phyloP scores from a whole-genome alignment of 2,113 vertebrate genomes.

The Ceyx cyanopectus region DNA sequence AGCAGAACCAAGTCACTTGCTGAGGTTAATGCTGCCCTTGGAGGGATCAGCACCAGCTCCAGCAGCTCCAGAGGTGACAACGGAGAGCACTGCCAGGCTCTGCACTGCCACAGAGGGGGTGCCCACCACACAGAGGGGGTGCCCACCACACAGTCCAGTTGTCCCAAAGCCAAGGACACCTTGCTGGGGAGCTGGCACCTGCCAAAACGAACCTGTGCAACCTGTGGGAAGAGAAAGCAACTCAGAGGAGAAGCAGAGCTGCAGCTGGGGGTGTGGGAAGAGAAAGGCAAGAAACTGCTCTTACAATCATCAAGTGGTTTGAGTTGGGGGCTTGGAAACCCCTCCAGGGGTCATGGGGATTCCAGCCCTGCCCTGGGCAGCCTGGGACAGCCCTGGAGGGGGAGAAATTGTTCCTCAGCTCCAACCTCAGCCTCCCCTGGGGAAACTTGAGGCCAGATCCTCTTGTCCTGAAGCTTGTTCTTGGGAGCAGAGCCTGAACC shows the following conservation, averaged over 20 bases:
- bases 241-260: fast-evolving
- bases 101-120: fast-evolving
- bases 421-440: neutral
- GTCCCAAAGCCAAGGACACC: neutral
- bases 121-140: too few relatives aligned
- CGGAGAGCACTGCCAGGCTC: fast-evolving
- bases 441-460: neutral
- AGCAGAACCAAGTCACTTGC: neutral
- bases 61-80: fast-evolving
- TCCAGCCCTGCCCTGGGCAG: neutral
- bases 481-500: neutral
- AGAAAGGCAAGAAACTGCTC: neutral
- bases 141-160: too few relatives aligned
- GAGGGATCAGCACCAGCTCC: neutral
- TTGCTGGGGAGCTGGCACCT: fast-evolving
- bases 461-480: neutral
- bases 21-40: neutral
- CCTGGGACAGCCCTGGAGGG: too few relatives aligned
- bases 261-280: neutral
- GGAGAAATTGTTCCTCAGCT: neutral
- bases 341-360: neutral
- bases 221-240: fast-evolving
- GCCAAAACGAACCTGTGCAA: neutral
- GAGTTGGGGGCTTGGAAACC: neutral
- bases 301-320: neutral